These are phyloP conservation scores for Leucophora obtusa DNA, from an alignment of 2,888 invertebrate species.

Conservation along the genomic window DNA sequence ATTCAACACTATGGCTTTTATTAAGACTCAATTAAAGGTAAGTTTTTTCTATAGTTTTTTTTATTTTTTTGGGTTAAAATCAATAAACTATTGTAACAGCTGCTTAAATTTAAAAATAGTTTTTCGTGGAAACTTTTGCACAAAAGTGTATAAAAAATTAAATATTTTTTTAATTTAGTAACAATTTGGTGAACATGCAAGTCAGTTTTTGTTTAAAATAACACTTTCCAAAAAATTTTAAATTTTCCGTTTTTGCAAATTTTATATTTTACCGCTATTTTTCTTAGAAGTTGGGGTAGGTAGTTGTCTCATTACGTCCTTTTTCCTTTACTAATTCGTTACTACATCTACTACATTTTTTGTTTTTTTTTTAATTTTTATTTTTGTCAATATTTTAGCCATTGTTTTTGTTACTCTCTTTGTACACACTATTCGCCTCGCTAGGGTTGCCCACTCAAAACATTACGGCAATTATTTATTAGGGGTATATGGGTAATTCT, in stretches of 20 bases:
- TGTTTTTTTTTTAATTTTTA: constrained; percentile 16
- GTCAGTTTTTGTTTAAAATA: not conserved
- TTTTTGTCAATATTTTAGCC: constrained; percentile 41
- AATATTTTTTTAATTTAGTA: no score
- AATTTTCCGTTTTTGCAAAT: constrained; percentile 1
- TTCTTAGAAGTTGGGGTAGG: constrained; percentile 49
- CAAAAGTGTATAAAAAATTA: no score
- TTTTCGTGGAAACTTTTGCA: not conserved
- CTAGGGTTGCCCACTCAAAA: not conserved
- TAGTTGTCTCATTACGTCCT: constrained; percentile 61
- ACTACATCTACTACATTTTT: constrained; percentile 50
- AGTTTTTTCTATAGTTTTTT: constrained; percentile 11
- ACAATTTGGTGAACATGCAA: no score
- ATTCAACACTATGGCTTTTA: constrained; percentile 53
- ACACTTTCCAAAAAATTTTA: not conserved
- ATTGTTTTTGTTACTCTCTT: constrained; percentile 58
- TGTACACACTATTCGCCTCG: not conserved
- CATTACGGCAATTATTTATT: no score
- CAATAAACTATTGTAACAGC: constrained; percentile 61
- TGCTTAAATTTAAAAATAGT: constrained; percentile 25
- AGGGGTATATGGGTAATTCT: no score
- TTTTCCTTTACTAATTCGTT: constrained; percentile 55
- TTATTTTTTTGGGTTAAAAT: constrained; percentile 56
- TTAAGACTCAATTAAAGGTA: constrained; percentile 50
- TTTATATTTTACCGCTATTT: constrained; percentile 57